Conservation (phyloP, 1,140 invertebrate genomes). For the Drosophila tropicalis region DNA sequence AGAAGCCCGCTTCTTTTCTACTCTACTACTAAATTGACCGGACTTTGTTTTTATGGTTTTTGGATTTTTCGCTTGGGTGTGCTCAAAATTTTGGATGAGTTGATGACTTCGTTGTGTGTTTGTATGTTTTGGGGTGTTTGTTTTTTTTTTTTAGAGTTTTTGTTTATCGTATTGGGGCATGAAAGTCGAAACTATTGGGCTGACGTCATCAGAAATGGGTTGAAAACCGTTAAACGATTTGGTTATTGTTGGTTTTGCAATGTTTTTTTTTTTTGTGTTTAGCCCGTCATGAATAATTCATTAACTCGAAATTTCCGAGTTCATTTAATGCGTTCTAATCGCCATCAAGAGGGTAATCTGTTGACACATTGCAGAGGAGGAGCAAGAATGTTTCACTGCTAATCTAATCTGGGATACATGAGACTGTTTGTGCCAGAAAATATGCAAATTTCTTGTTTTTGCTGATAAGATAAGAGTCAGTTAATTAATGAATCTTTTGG, state of each 20-base stretch:
- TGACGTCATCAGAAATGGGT: conserved; percentile 72
- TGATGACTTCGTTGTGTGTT: conserved; percentile 2
- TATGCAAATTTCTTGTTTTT: conserved; percentile 7
- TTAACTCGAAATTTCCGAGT: conserved; percentile 34
- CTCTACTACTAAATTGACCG: neutral
- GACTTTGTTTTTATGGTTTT: neutral
- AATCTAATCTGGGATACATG: neutral
- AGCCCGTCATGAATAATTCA: conserved; percentile 54
- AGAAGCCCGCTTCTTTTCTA: conserved; percentile 34
- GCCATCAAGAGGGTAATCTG: conserved; percentile 11
- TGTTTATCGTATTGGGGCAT: conserved; percentile 25
- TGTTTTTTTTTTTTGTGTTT: neutral
- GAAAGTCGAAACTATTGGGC: conserved; percentile 34
- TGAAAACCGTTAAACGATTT: conserved; percentile 61
- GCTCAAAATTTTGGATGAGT: conserved; percentile 11
- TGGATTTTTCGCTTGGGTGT: conserved; percentile 18
- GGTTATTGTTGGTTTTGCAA: conserved; percentile 24
- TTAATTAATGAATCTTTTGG: neutral
- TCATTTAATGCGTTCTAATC: conserved; percentile 27
- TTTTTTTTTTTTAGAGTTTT: conserved; percentile 28
- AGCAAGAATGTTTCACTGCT: neutral
- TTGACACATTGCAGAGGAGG: conserved; percentile 51
- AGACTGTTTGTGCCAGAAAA: conserved; percentile 18
- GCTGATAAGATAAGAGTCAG: conserved; percentile 26
- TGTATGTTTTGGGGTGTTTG: neutral